These are phyloP conservation scores for Sebastes trivittatus DNA, from an alignment of 2,797 vertebrate species.

Conservation along the genomic window DNA sequence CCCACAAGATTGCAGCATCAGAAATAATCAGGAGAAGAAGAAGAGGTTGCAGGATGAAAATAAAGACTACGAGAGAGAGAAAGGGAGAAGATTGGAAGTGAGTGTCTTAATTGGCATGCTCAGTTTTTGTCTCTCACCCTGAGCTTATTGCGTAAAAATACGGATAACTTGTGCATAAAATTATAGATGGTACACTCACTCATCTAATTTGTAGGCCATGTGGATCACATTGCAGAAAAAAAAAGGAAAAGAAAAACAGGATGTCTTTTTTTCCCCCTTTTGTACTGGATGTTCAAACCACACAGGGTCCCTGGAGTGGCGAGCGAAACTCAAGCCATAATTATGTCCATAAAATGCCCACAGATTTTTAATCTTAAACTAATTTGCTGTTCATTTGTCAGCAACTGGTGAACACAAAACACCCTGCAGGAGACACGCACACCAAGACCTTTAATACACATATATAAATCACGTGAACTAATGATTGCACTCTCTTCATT, in stretches of 20 bases:
- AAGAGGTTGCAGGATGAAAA: constrained; percentile 38
- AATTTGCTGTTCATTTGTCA: constrained; percentile 66
- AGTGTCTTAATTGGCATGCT: constrained; percentile 74
- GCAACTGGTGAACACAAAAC: constrained; percentile 41
- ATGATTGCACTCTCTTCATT: constrained; percentile 43
- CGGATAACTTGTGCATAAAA: constrained; percentile 64
- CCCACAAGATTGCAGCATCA: constrained; percentile 68
- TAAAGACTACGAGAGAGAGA: constrained; percentile 19
- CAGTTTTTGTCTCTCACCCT: constrained; percentile 62
- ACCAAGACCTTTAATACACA: constrained; percentile 20
- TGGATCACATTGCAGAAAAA: constrained; percentile 19
- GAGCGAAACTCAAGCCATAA: constrained; percentile 54
- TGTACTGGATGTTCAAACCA: constrained; percentile 29
- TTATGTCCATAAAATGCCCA: constrained; percentile 64
- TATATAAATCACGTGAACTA: constrained; percentile 42
- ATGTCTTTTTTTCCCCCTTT: constrained; percentile 6
- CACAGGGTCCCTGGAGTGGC: constrained; percentile 47
- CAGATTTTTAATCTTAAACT: constrained; percentile 54
- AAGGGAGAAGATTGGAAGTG: constrained; percentile 57
- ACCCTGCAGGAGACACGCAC: constrained; percentile 27
- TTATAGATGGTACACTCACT: constrained; percentile 52
- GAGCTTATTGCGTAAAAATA: constrained; percentile 69
- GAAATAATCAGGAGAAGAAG: constrained; percentile 73
- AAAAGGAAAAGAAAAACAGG: constrained; percentile 2
- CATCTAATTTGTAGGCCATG: constrained; percentile 61